phyloP scores from a whole-genome alignment of 2,113 vertebrate genomes.

The Dipodomys ordii region DNA sequence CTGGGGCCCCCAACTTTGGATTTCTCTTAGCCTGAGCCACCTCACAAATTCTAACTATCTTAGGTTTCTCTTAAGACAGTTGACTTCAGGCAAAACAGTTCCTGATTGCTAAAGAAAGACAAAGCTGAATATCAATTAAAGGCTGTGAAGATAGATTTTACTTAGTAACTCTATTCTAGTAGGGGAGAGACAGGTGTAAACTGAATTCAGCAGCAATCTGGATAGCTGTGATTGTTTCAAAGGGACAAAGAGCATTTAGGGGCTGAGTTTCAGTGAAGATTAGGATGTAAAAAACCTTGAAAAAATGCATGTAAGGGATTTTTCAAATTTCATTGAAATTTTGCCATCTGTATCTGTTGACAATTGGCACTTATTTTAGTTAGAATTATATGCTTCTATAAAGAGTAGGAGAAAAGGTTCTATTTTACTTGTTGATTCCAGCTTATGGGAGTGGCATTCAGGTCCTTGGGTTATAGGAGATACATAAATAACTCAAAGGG shows the following conservation, averaged over 20 bases:
- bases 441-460: background rate
- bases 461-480: background rate
- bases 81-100: background rate
- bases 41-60: background rate
- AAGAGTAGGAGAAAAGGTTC: background rate
- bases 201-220: background rate
- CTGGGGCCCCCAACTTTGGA: background rate
- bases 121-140: background rate
- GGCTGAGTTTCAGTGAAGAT: background rate
- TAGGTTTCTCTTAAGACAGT: background rate
- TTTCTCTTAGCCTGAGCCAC: background rate
- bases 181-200: background rate
- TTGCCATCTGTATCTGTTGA: background rate
- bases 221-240: background rate
- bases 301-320: background rate
- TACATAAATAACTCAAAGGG: background rate
- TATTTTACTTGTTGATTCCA: background rate
- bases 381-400: background rate
- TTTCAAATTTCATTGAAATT: background rate
- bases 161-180: background rate
- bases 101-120: background rate
- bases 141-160: background rate
- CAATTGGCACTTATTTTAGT: background rate
- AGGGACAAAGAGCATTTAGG: background rate
- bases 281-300: background rate